Base-by-base conservation (phyloP, 2,888 invertebrate genomes). In the Galerucella calmariensis region DNA sequence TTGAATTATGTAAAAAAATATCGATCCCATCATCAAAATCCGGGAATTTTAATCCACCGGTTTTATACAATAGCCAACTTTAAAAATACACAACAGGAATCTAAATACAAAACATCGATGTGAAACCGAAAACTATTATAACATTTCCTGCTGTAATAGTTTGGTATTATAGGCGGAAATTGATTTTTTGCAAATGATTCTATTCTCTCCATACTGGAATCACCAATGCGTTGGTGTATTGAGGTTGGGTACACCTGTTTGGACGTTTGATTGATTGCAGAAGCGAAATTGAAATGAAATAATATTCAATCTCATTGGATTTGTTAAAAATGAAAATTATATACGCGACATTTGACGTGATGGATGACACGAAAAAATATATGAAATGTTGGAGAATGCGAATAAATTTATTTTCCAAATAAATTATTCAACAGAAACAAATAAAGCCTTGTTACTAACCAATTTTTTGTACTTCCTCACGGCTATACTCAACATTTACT, bases 131-230 rank as follows among this genome's bases (percentile, higher is more conserved):
- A 67, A 67, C 56, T 67, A 56, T 56, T 67, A 20, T 56, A 41
- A 56, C 41, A 56, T 67, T 67, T 67, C 56, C 67, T 35, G n/a
- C 14, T 35, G 53, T 67, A 67, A 67, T 41, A 58, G 58, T 56
- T 67, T 56, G 8, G 56, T 44, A 56, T 56, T 67, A 56, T 11
- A 9, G 9, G 51, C 41, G 67, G 67, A 67, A 67, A 67, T 67
- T 56, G 67, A 67, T 67, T 67, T 67, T 67, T 67, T 56, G 53
- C 67, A 67, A 56, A 67, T 67, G 53, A 53, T 35, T 16, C n/a
- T 27, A 41, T 59, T 59, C 59, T 59, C 59, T 59, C 5, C 6
- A 59, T 27, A 27, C 24, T 27, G 27, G 20, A 27, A 27, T 27
- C 27, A 59, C 12, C 59, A 59, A 12, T 59, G 27, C 24, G 59